Conservation (phyloP, 1,140 invertebrate species). For the honey bee (Apis mellifera) region Amel_HAv3.1 CM009931.2:14745001-14745500, state of each 20-base stretch:
- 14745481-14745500: too few species aligned
- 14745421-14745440: neutral
- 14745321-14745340: constrained; percentile 74
- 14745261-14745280: neutral
- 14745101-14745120: constrained; percentile 83
- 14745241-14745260: neutral
- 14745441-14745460: neutral
- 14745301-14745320: constrained; percentile 50
- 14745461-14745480: neutral
- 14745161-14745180: constrained; percentile 75
- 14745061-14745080: neutral
- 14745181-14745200: neutral
- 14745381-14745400: constrained; percentile 22
- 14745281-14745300: constrained; percentile 21
- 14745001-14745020: neutral
- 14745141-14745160: constrained; percentile 85
- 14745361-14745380: constrained; percentile 35
- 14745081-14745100: constrained; percentile 39
- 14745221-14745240: neutral
- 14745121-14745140: constrained; percentile 83
- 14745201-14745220: neutral
- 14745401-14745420: constrained; percentile 20
- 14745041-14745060: neutral
- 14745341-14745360: constrained; percentile 37
- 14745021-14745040: neutral